phyloP scores from a whole-genome alignment of 2,797 vertebrate species.

The Danio albolineatus region DNA sequence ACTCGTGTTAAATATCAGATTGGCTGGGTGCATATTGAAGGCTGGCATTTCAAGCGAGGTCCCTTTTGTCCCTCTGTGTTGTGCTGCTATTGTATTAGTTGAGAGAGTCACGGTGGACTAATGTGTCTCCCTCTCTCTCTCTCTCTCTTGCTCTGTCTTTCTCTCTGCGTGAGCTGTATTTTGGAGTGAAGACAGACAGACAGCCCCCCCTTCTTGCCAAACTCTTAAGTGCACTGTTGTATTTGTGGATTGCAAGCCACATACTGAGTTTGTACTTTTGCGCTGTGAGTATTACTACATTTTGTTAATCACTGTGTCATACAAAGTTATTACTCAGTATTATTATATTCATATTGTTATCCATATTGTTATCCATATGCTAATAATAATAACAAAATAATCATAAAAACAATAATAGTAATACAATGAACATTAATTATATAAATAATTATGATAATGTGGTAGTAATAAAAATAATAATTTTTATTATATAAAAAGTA shows the following conservation, averaged over 20 bases:
- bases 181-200: conserved; percentile 50
- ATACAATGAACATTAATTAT: too few species aligned
- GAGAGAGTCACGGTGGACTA: conserved; percentile 32
- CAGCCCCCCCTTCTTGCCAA: conserved; percentile 21
- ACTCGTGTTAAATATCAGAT: conserved; percentile 74
- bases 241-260: not conserved
- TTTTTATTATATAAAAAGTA: too few species aligned
- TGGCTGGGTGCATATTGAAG: conserved; percentile 54
- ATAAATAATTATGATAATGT: too few species aligned
- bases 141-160: conserved; percentile 45
- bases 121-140: conserved; percentile 50
- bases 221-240: conserved; percentile 32
- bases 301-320: not conserved
- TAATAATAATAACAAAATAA: too few species aligned
- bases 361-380: too few species aligned
- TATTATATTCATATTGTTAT: too few species aligned
- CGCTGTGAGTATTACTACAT: conserved; percentile 12
- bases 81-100: conserved; percentile 50
- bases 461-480: too few species aligned
- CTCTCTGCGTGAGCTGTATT: conserved; percentile 56
- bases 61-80: conserved; percentile 49
- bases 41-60: conserved; percentile 56
- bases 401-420: too few species aligned
- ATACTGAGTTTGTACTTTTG: not conserved
- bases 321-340: too few species aligned